phyloP scores from a whole-genome alignment of 35 echinoderm and acorn worm genomes.

The Apostichopus californicus region DNA sequence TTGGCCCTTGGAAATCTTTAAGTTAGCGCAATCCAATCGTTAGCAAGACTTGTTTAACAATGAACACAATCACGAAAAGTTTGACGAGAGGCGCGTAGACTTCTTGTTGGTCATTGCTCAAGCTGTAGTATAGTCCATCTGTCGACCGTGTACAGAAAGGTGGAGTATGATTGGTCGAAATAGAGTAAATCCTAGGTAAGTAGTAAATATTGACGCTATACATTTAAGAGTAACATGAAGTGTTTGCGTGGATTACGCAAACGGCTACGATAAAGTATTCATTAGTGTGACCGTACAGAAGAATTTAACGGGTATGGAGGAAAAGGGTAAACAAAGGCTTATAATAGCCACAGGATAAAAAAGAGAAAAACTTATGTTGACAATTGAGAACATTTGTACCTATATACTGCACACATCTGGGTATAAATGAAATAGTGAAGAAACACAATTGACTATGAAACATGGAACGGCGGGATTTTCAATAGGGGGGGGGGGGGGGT shows the following conservation, averaged over 20 bases:
- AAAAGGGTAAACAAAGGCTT: background rate
- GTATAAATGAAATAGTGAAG: too few species aligned
- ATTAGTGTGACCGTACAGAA: background rate
- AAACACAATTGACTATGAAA: too few species aligned
- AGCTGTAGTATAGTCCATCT: background rate
- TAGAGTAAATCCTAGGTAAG: constrained; percentile 17
- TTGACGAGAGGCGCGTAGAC: constrained; percentile 6
- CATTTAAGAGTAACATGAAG: constrained; percentile 17
- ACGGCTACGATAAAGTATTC: background rate
- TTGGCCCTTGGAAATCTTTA: background rate
- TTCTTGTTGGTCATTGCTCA: background rate
- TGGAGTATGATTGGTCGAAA: constrained; percentile 33
- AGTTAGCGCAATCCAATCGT: background rate
- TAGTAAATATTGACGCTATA: constrained; percentile 26
- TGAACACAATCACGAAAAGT: background rate
- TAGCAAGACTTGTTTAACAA: constrained; percentile 5
- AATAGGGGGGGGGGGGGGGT: too few species aligned
- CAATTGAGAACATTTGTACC: background rate
- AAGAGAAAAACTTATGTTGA: background rate
- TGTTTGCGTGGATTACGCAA: constrained; percentile 30
- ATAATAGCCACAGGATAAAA: background rate
- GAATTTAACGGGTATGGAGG: constrained; percentile 2
- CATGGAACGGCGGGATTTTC: too few species aligned
- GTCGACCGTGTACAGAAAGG: background rate
- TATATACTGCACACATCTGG: too few species aligned